Evolutionary conservation across 1,140 invertebrate genomes (phyloP), one percentile per base, ranked within the genome.

Genomic region (Eriocheir sinensis): DNA sequence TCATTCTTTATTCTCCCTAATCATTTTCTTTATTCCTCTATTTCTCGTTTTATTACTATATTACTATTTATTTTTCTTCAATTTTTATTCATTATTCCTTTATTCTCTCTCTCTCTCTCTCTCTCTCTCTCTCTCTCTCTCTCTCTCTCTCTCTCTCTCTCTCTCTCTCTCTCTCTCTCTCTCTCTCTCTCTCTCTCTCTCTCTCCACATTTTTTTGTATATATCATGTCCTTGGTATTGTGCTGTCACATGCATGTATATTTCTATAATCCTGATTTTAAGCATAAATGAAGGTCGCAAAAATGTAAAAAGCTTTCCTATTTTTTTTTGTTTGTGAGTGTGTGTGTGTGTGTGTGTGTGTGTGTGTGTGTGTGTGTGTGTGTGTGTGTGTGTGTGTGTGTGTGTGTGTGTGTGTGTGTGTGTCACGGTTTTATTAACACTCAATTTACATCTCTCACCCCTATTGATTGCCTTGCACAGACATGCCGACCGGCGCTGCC

Each of bases 71-170:
- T n/a, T n/a, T n/a, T n/a, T n/a, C n/a, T n/a, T n/a, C n/a, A n/a
- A n/a, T n/a, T n/a, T n/a, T n/a, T n/a, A n/a, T n/a, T n/a, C n/a
- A n/a, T n/a, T n/a, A n/a, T n/a, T n/a, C n/a, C n/a, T n/a, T n/a
- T n/a, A n/a, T n/a, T 86, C 83, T 86, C 83, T 86, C 83, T 86
- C 83, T 86, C 60, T 72, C 60, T 72, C 60, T 72, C 60, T 72
- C 60, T 72, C 60, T 72, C 60, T 72, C 60, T 72, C 60, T 72
- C 60, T 72, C 60, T 72, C 60, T 72, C 60, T 72, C 60, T 72
- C 60, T 72, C 60, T 72, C 40, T 86, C 40, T 40, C 40, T 86
- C 83, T 86, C 83, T 34, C 40, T 86, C 83, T 40, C 83, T 41
- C 32, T 40, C 40, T 9, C 9, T 36, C n/a, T 12, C 9, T 36